Evolutionary conservation across 2,888 invertebrate species (phyloP).

Genomic region (Adelphocoris suturalis): DNA sequence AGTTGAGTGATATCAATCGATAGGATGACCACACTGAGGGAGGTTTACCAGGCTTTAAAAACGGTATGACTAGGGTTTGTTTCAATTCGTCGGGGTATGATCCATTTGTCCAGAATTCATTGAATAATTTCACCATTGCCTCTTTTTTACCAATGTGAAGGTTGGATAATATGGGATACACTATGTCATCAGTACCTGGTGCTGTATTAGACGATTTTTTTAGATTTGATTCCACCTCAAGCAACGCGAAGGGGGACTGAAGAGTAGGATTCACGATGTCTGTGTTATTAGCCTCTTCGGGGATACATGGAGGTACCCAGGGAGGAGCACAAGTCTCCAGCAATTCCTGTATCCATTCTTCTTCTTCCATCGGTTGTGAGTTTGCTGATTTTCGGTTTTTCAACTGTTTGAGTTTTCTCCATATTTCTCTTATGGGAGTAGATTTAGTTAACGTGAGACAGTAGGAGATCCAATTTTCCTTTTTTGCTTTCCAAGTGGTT

Average conservation of each 20-base stretch:
- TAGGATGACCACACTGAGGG: no score
- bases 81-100: conserved; percentile 41
- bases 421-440: background rate
- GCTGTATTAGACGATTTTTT: background rate
- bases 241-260: background rate
- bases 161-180: background rate
- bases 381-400: background rate
- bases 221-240: background rate
- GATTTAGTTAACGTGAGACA: background rate
- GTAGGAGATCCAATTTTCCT: background rate
- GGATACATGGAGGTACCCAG: background rate
- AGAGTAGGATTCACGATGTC: background rate
- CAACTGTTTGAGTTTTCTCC: background rate
- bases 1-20: background rate
- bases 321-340: background rate
- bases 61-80: background rate
- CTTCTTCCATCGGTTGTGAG: background rate
- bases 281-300: background rate
- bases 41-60: no score
- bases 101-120: background rate
- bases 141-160: background rate
- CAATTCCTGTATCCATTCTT: background rate
- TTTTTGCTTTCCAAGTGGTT: background rate
- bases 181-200: background rate
- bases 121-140: conserved; percentile 29